These are phyloP conservation scores for Andricus quercusramuli DNA, from an alignment of 2,888 invertebrate species.

Conservation along the genomic window DNA sequence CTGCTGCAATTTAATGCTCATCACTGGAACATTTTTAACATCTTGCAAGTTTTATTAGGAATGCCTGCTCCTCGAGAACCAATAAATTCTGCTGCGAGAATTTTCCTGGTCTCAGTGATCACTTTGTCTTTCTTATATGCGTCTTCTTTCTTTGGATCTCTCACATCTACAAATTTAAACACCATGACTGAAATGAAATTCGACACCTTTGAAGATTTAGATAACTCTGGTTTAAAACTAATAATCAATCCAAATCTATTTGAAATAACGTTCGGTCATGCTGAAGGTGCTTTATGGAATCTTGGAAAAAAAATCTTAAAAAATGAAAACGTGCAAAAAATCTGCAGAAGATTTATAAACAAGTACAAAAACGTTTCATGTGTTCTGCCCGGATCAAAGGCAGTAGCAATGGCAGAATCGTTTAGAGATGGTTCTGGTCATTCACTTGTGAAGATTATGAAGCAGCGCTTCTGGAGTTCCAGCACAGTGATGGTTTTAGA, in stretches of 20 bases:
- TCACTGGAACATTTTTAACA: too few species aligned
- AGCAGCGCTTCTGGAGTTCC: background rate
- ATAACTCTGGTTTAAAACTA: slow-evolving; percentile 38
- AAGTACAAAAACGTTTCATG: background rate
- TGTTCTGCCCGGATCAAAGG: too few species aligned
- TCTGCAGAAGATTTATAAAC: background rate
- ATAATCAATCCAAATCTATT: slow-evolving; percentile 34
- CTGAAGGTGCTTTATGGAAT: background rate
- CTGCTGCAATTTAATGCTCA: background rate
- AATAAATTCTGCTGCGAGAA: too few species aligned
- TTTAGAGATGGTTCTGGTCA: background rate
- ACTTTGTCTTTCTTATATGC: too few species aligned
- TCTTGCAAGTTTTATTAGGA: too few species aligned
- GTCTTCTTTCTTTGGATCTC: too few species aligned
- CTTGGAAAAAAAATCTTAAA: background rate
- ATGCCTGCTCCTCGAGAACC: too few species aligned
- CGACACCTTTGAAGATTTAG: slow-evolving; percentile 20
- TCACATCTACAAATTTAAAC: too few species aligned
- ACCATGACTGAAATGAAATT: too few species aligned
- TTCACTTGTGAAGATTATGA: background rate
- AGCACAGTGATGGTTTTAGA: too few species aligned
- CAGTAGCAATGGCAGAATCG: background rate
- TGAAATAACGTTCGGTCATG: slow-evolving; percentile 40
- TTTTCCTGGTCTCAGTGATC: too few species aligned
- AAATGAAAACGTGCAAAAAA: background rate